A percentile compares a stretch with the other conserved stretches of the same genome.
Evolutionary conservation across 2,888 invertebrate genomes (phyloP).

Genomic region (Silvanus unidentatus): DNA sequence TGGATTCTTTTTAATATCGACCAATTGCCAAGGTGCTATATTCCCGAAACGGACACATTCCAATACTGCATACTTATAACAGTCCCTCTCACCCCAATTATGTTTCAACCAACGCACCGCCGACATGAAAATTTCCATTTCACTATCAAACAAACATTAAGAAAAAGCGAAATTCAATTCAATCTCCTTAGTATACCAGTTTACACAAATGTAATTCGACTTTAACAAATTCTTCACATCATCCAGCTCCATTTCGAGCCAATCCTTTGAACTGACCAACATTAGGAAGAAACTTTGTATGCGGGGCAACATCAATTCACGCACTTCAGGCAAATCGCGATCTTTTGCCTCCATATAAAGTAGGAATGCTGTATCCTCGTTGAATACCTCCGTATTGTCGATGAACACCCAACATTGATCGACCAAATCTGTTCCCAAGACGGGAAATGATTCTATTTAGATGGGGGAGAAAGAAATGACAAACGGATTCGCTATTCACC

Average conservation of each 20-base stretch:
- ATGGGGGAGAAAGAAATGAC: too few relatives aligned
- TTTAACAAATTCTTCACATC: constrained; percentile 62
- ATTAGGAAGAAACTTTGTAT: constrained; percentile 72
- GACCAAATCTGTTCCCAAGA: constrained; percentile 54
- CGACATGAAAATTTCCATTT: constrained; percentile 74
- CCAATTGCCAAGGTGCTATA: constrained; percentile 73
- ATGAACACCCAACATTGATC: constrained; percentile 75
- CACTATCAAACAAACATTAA: constrained; percentile 47
- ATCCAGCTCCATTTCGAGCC: constrained; percentile 58
- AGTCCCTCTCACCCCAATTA: constrained; percentile 60
- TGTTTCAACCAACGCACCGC: constrained; percentile 73
- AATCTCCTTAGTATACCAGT: too few relatives aligned
- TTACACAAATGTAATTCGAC: constrained; percentile 69
- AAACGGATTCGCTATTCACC: constrained; percentile 47
- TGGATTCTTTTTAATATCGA: constrained; percentile 69
- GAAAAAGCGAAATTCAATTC: too few relatives aligned
- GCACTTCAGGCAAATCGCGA: constrained; percentile 53
- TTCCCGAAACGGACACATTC: constrained; percentile 71
- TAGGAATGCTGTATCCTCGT: constrained; percentile 69
- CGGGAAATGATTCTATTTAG: not conserved
- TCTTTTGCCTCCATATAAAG: constrained; percentile 53
- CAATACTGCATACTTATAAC: constrained; percentile 56
- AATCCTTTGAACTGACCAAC: constrained; percentile 69
- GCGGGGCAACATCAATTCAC: constrained; percentile 67
- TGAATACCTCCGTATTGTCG: constrained; percentile 61